Conservation (phyloP, 1,140 invertebrate species). For the Leptoteleia sp. region DNA sequence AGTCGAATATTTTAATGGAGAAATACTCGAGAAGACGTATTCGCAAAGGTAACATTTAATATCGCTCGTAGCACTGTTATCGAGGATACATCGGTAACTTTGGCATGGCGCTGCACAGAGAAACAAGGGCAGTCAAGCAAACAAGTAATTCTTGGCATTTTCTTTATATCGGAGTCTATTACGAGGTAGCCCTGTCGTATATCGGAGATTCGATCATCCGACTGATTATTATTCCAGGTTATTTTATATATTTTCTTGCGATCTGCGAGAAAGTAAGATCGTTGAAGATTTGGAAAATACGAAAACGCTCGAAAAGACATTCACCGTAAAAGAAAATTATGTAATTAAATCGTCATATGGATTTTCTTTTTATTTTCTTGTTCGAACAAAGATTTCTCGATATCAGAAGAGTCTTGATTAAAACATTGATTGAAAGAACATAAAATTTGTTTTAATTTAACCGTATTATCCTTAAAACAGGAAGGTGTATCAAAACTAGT, state of each 20-base stretch:
- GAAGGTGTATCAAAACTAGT: too few species aligned
- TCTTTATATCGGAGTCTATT: conserved; percentile 25
- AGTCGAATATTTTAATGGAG: conserved; percentile 1
- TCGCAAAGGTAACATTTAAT: conserved; percentile 33
- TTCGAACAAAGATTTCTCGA: too few species aligned
- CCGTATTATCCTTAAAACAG: too few species aligned
- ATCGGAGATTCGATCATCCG: conserved; percentile 32
- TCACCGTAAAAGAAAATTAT: conserved; percentile 7
- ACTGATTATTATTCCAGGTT: conserved; percentile 36
- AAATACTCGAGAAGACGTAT: too few species aligned
- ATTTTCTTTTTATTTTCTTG: too few species aligned
- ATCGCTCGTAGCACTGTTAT: conserved; percentile 30
- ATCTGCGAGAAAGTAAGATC: conserved; percentile 20
- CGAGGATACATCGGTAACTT: conserved; percentile 20
- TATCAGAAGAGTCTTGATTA: too few species aligned
- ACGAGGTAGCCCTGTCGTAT: conserved; percentile 33
- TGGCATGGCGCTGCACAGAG: conserved; percentile 21
- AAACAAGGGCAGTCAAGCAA: conserved; percentile 25
- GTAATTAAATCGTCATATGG: conserved; percentile 17
- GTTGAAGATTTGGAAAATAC: conserved; percentile 13
- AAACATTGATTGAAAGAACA: too few species aligned
- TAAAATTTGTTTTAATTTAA: too few species aligned
- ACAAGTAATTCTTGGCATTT: conserved; percentile 30
- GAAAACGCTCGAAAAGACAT: conserved; percentile 7
- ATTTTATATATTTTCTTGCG: conserved; percentile 24